Base-by-base conservation (phyloP, 2,797 vertebrate species). In the Peromyscus attwateri region DNA sequence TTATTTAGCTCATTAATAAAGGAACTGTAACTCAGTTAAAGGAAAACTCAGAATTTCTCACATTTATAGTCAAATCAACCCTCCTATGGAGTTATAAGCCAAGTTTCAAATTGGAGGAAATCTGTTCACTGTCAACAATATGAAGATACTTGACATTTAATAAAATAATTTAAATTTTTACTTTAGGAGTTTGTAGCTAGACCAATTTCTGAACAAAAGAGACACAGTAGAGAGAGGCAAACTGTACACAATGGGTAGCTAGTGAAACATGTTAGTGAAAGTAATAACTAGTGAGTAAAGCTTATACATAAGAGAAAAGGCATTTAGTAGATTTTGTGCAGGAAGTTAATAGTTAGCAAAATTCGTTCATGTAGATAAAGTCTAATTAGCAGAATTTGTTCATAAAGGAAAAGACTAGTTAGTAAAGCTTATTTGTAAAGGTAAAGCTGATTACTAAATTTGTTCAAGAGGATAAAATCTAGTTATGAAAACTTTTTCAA, bases 31-130 rank as follows among this genome's bases (percentile, higher is more conserved):
- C 21, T 92, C 6, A 21, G 64, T 92, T n/a, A 84, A 79, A 87
- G 16, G 7, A 73, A 97, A 92, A 80, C 37, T 79, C 70, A 73
- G 40, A 70, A 7, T 91, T 89, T 88, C 81, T 73, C 29, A 85
- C 3, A 60, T n/a, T 57, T 82, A 31, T 23, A 55, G 52, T 43
- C 52, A 43, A 75, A 60, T 75, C 5, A 40, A 64, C 70, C 31
- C 31, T 85, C 10, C 40, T 79, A 55, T 90, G 23, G 79, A 52
- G 77, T 70, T 62, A 60, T 12, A 87, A 91, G 57, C 76, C 0
- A 66, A 93, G 89, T 91, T 94, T 81, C 25, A 92, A 52, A 62
- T 68, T 92, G 83, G 1, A 25, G 60, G 46, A 75, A 84, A 60
- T 14, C 11, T 83, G 6, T 87, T 89, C 17, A 75, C 9, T 95